Percentiles rank a stretch among this genome's conserved stretches.
phyloP scores from a whole-genome alignment of 2,797 vertebrate genomes.

The Oreonectes daqikongensis region DNA sequence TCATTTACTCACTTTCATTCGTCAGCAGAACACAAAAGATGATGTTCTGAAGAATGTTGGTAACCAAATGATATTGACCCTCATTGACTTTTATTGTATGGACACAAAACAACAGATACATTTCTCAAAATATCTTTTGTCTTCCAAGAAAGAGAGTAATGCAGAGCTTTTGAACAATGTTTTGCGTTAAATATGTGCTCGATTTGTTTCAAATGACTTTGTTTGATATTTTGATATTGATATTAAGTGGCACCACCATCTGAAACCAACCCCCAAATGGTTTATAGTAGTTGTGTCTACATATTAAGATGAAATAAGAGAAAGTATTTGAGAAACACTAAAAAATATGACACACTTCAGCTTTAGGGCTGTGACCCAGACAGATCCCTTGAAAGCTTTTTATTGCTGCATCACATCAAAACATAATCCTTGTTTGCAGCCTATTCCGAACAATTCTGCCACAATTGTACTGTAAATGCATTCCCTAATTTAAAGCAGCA shows the following conservation, averaged over 20 bases:
- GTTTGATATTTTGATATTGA: neutral
- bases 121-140: too few species aligned
- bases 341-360: conserved; percentile 44
- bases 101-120: too few species aligned
- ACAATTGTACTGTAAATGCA: conserved; percentile 18
- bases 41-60: too few species aligned
- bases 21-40: too few species aligned
- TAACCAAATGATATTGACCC: too few species aligned
- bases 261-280: neutral
- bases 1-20: too few species aligned
- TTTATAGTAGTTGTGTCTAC: neutral
- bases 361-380: conserved; percentile 46
- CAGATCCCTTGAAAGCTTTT: conserved; percentile 31
- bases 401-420: conserved; percentile 17
- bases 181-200: neutral
- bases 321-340: neutral
- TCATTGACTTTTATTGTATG: too few species aligned
- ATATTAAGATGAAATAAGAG: neutral
- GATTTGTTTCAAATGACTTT: neutral
- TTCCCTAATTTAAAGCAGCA: conserved; percentile 39
- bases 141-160: too few species aligned
- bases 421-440: conserved; percentile 2
- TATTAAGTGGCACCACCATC: neutral
- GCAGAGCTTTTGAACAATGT: too few species aligned
- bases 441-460: conserved; percentile 30